phyloP scores from a whole-genome alignment of 2,888 invertebrate genomes.

The Keiferia lycopersicella region DNA sequence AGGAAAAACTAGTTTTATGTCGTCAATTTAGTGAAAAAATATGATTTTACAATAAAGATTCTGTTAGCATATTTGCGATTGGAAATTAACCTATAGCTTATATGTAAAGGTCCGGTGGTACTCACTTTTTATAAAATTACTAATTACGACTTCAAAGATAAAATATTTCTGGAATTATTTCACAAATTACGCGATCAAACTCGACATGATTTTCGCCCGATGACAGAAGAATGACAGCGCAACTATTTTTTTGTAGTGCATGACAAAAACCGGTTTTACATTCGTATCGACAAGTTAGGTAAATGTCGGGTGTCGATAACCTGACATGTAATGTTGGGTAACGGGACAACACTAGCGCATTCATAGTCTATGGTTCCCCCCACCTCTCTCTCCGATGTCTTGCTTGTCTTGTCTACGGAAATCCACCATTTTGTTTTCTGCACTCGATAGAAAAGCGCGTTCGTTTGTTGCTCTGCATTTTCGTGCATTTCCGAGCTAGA shows the following conservation, averaged over 20 bases:
- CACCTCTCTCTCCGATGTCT: neutral
- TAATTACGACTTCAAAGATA: slow-evolving; percentile 39
- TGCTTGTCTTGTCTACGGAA: neutral
- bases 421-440: slow-evolving; percentile 55
- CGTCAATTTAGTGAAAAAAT: slow-evolving; percentile 48
- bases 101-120: slow-evolving; percentile 28
- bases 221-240: slow-evolving; percentile 45
- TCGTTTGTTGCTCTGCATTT: slow-evolving; percentile 32
- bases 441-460: slow-evolving; percentile 37
- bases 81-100: neutral
- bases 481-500: slow-evolving; percentile 37
- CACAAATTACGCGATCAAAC: slow-evolving; percentile 46
- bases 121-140: slow-evolving; percentile 41
- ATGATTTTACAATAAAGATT: slow-evolving; percentile 20
- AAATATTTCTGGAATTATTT: slow-evolving; percentile 40
- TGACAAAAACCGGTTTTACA: slow-evolving; percentile 2
- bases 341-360: neutral
- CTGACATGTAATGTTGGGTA: slow-evolving; percentile 1
- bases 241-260: slow-evolving; percentile 15
- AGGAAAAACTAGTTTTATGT: slow-evolving; percentile 61
- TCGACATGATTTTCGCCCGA: slow-evolving; percentile 63
- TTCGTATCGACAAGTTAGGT: neutral
- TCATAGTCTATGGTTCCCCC: neutral
- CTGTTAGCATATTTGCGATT: neutral
- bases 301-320: neutral